These are phyloP conservation scores for Otocyon megalotis DNA, from an alignment of 2,113 vertebrate species.

Conservation along the genomic window DNA sequence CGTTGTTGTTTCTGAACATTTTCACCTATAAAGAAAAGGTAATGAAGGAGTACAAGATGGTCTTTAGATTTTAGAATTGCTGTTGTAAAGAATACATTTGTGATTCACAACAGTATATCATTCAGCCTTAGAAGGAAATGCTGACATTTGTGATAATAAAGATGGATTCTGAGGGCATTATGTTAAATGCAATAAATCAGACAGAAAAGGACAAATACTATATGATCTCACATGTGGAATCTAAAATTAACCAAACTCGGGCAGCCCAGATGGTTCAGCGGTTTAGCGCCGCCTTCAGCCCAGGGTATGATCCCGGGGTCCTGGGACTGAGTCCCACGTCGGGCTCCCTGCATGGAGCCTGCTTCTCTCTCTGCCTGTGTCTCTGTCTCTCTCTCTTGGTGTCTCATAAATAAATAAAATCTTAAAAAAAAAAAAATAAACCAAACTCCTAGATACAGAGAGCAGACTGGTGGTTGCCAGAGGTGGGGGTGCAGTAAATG, in stretches of 20 bases:
- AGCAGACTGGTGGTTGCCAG: not conserved
- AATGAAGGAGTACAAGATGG: not conserved
- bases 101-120: not conserved
- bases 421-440: not conserved
- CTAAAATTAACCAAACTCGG: not conserved
- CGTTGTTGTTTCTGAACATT: not conserved
- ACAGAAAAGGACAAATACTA: not conserved
- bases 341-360: no score
- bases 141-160: not conserved
- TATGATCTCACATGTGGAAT: not conserved
- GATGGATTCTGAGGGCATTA: not conserved
- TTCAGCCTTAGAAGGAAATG: not conserved
- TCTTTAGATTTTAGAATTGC: not conserved
- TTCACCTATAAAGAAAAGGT: conserved; percentile 18
- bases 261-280: no score
- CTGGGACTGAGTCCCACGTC: no score
- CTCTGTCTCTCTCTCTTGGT: no score
- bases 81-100: conserved; percentile 11
- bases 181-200: not conserved
- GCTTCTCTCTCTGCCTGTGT: no score
- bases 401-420: no score
- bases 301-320: no score
- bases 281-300: no score
- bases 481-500: not conserved
- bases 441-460: not conserved